Base-by-base conservation (phyloP, 2,797 vertebrate genomes). In the Darevskia nairensis region DNA sequence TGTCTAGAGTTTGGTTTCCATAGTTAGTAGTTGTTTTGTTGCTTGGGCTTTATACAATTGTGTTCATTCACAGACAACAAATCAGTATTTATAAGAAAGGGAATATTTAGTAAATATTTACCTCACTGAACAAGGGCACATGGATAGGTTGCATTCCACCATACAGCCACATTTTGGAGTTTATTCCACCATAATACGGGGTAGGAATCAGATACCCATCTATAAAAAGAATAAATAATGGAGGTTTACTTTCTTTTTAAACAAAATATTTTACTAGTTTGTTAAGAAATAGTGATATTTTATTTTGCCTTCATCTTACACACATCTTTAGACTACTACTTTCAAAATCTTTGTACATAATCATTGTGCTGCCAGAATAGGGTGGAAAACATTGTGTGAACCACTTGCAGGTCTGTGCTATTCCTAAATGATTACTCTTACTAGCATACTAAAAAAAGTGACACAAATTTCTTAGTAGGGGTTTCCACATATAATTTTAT, bases 201-300 rank as follows among this genome's bases (percentile, higher is more conserved):
- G 93, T 55, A 89, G 93, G 92, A 91, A 92, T 93, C 35, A 94
- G 90, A 39, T 84, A 94, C 0, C 89, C 88, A 91, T 92, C 92
- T 94, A 39, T 80, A 80, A 82, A 3, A 72, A 83, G 87, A 93
- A 84, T 7, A 0, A 35, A 91, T 0, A 81, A 77, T 23, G 29
- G 55, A 15, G 5, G 19, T 41, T 59, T 3, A 39, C 8, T 64
- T 19, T 68, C 32, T 13, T 15, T 61, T n/a, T 44, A 9, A 59
- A 71, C 11, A 32, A 71, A 79, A 1, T 19, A 11, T 41, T 55
- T 84, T 71, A 61, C 3, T 23, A 64, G 3, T 6, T 44, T 27
- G 82, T 76, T 72, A 72, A 82, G 23, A 78, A 78, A 71, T 23
- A 80, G 3, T 29, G 27, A 1, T n/a, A 66, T 19, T 19, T 69